Conservation (phyloP, 2,797 vertebrate species). For the Propithecus deckenii region DNA sequence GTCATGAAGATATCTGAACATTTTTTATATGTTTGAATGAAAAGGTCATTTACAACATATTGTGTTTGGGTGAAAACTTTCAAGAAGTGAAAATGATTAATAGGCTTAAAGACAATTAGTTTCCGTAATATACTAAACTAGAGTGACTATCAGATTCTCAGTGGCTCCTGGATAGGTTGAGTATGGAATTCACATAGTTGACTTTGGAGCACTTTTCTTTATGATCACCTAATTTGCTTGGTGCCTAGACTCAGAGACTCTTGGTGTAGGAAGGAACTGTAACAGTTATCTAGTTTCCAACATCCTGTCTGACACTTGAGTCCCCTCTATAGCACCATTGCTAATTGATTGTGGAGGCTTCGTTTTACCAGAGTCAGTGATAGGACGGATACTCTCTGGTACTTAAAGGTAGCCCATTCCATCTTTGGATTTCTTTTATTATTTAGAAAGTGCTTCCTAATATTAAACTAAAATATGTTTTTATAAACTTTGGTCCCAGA, state of each 20-base stretch:
- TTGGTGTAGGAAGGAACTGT: neutral
- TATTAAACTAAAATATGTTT: neutral
- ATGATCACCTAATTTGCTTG: neutral
- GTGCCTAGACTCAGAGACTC: neutral
- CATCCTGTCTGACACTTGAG: neutral
- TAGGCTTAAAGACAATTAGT: neutral
- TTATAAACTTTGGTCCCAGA: neutral
- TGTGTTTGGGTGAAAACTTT: neutral
- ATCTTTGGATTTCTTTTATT: neutral
- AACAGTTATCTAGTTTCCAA: neutral
- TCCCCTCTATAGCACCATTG: neutral
- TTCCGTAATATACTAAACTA: neutral
- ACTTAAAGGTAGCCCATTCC: neutral
- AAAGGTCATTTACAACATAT: neutral
- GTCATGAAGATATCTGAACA: neutral
- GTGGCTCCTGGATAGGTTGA: neutral
- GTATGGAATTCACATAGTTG: neutral
- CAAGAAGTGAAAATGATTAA: neutral
- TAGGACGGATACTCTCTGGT: neutral
- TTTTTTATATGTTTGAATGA: conserved; percentile 15
- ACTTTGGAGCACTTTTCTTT: neutral
- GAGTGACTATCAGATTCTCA: neutral
- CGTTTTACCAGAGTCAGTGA: neutral
- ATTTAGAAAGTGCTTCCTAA: neutral
- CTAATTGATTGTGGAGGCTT: neutral